phyloP scores from a whole-genome alignment of 2,797 vertebrate species.

The Neosilurus hyrtlii region DNA sequence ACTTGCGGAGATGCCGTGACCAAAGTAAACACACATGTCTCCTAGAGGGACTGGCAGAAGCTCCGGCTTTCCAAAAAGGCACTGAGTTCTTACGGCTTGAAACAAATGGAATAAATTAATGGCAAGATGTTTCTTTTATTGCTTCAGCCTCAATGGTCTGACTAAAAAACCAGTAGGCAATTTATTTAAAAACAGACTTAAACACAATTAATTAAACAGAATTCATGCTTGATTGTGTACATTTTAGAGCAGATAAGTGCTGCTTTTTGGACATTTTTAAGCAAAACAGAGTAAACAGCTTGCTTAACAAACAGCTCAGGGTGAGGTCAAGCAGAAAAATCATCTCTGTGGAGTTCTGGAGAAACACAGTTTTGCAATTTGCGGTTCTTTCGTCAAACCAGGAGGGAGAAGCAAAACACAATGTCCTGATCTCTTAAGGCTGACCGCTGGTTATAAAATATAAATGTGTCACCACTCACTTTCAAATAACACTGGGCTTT shows the following conservation, averaged over 20 bases:
- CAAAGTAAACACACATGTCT: slow-evolving; percentile 39
- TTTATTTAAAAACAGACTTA: slow-evolving; percentile 10
- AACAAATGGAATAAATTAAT: slow-evolving; percentile 31
- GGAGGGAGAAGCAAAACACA: not conserved
- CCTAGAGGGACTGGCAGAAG: slow-evolving; percentile 32
- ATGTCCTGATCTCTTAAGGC: not conserved
- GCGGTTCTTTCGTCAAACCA: not conserved
- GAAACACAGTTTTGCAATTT: not conserved
- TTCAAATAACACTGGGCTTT: not conserved
- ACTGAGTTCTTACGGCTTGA: slow-evolving; percentile 23
- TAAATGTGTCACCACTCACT: not conserved
- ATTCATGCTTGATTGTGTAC: slow-evolving; percentile 8
- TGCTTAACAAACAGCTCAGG: slow-evolving; percentile 13
- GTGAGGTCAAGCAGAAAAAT: slow-evolving; percentile 32
- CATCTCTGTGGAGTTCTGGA: not conserved
- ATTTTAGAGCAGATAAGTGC: slow-evolving; percentile 36
- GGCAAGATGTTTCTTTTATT: slow-evolving; percentile 38
- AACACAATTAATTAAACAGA: not conserved
- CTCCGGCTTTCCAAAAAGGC: slow-evolving; percentile 22
- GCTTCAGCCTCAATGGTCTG: slow-evolving; percentile 28
- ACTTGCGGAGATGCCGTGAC: slow-evolving; percentile 8
- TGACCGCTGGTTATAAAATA: not conserved
- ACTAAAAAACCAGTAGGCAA: slow-evolving; percentile 29
- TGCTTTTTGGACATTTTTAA: slow-evolving; percentile 20
- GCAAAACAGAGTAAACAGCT: slow-evolving; percentile 39